Base-by-base conservation (phyloP, 1,140 invertebrate species). In the Conopomorpha cramerella region DNA sequence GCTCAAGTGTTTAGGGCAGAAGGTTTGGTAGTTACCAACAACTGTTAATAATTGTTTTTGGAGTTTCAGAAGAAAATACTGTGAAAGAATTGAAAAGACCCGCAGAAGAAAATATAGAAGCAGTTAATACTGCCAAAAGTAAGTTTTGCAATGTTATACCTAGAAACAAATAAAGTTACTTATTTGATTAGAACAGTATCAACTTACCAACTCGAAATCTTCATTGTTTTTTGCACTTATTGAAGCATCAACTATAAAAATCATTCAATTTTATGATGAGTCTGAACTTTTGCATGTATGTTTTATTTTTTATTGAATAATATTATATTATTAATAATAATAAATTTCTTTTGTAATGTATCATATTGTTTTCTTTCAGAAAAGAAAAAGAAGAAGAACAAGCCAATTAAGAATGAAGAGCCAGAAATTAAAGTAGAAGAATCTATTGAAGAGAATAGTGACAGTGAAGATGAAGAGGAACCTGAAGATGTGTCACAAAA, bases 341-440 rank as follows among this genome's bases (percentile, higher is more conserved):
- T 16, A 14, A 30, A n/a, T 18, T 11, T 34, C 40, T 41, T 45
- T 39, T 34, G 36, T 30, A 48, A 13, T 38, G 7, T 35, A 25
- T 35, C 30, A 13, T 38, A 34, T 25, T 34, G 7, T 27, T 45
- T 43, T 31, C 39, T 55, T 40, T 27, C 28, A 72, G 56, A 70
- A 54, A 64, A 67, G 38, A 51, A 54, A 37, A 63, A 73, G 45
- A 66, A 59, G 35, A 38, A 44, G 28, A 54, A 59, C 18, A 3
- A 34, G 23, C 17, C 19, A 28, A 25, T 28, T 31, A 36, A 53
- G 2, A 42, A 62, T 40, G 41, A 49, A 43, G 43, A 52, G 25
- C 27, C 43, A 36, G 36, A 51, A 49, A 41, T 60, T 37, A 64
- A 66, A 58, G 51, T 66, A 25, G 61, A 67, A 49, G 39, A 41